Evolutionary conservation across 2,888 invertebrate genomes (phyloP).

Genomic region (Keiferia lycopersicella): DNA sequence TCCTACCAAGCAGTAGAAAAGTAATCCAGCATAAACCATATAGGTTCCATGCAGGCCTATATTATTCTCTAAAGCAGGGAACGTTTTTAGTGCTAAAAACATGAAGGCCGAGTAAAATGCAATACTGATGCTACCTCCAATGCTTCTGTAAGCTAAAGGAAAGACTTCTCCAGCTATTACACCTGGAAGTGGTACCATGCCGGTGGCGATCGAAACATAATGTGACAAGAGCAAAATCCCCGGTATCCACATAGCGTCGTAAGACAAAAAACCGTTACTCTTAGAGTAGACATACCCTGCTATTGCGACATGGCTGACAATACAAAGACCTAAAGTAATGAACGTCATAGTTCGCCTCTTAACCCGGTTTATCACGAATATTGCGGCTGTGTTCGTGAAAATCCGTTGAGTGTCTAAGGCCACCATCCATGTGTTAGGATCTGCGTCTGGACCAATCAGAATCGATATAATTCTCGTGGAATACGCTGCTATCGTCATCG

Average conservation of each 20-base stretch:
- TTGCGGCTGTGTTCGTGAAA: constrained; percentile 79
- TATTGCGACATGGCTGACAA: constrained; percentile 76
- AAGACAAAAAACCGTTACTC: constrained; percentile 42
- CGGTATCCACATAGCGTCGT: constrained; percentile 67
- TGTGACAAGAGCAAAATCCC: constrained; percentile 76
- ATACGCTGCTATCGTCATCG: constrained; percentile 84
- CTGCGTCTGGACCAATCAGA: constrained; percentile 78
- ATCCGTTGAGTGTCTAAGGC: constrained; percentile 83
- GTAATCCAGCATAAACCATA: constrained; percentile 74
- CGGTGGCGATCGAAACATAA: constrained; percentile 78
- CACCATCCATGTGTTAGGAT: constrained; percentile 84
- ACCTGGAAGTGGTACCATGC: constrained; percentile 84
- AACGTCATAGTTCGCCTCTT: constrained; percentile 83
- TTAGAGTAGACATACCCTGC: constrained; percentile 64
- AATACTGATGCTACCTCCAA: constrained; percentile 82
- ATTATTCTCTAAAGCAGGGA: constrained; percentile 71
- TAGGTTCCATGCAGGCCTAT: constrained; percentile 81
- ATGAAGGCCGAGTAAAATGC: constrained; percentile 79
- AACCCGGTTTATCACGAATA: constrained; percentile 81
- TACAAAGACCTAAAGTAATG: constrained; percentile 80
- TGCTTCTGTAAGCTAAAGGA: constrained; percentile 80
- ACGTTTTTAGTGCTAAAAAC: constrained; percentile 83
- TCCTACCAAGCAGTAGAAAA: constrained; percentile 74
- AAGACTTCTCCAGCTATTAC: constrained; percentile 86
- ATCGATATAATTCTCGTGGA: constrained; percentile 82